Base-by-base conservation (phyloP, 64 coral and sea anemone species). In the Actinia equina region DNA sequence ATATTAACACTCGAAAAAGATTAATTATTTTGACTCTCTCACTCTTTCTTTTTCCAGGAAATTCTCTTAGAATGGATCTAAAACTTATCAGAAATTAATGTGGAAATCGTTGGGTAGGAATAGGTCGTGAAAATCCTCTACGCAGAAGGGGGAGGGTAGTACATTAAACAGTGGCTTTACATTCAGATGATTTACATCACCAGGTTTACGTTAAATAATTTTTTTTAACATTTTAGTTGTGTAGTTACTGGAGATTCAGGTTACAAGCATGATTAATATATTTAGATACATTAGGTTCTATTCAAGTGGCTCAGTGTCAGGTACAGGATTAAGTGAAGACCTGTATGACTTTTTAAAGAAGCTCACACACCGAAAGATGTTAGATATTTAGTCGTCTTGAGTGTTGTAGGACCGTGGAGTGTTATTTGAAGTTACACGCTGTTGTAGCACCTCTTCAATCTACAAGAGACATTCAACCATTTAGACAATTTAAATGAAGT, bases 391-490 rank as follows among this genome's bases (percentile, higher is more conserved):
- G 27, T 37, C 41, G 69, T 74, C 69, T 74, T 74, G 69, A 4
- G n/a, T 37, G 69, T 74, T 74, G 69, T 25, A 74, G 26, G 25
- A 41, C 26, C 41, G 69, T 74, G n/a, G 69, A 74, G 69, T 8
- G 69, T 74, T 74, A 74, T 30, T 74, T 74, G 69, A 74, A 74
- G 69, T 74, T 74, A 74, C 69, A 41, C n/a, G 23, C 41, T 26
- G 23, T 23, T 74, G 69, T 10, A 37, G 25, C 5, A 65, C 3
- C 22, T 65, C 62, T 20, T 65, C 62, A n/a, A n/a, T 65, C 62
- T 65, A 65, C 3, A 65, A 65, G 0, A 65, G 10, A 65, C 62
- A 65, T 65, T 65, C 62, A 65, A 65, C 19, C 22, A n/a, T 65
- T 65, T 65, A 65, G 62, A 65, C 54, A 23, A n/a, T n/a, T n/a